phyloP scores from a whole-genome alignment of 1,140 invertebrate species.

The Formica exsecta region DNA sequence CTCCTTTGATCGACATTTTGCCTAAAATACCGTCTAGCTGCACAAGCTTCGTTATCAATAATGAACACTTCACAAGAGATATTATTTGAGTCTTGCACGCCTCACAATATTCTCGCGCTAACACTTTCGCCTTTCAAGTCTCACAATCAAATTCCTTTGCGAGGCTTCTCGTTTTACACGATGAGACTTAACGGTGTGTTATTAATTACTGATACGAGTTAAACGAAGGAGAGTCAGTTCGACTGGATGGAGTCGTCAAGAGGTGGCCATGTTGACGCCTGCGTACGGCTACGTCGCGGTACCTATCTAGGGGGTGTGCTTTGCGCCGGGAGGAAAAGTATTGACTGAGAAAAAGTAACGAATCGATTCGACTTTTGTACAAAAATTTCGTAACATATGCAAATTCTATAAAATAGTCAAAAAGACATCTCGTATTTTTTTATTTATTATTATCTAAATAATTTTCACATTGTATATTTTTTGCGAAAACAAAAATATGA shows the following conservation, averaged over 20 bases:
- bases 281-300: constrained; percentile 75
- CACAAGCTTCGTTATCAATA: constrained; percentile 37
- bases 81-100: constrained; percentile 51
- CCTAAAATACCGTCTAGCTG: neutral
- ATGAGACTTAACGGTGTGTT: constrained; percentile 77
- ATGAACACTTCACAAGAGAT: constrained; percentile 60
- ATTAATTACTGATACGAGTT: constrained; percentile 80
- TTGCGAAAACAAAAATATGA: too few species aligned
- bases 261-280: constrained; percentile 85
- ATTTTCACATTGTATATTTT: too few species aligned
- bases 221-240: constrained; percentile 76
- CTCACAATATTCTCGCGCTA: constrained; percentile 6
- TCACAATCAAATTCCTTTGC: constrained; percentile 59
- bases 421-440: neutral
- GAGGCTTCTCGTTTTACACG: constrained; percentile 59
- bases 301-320: constrained; percentile 76
- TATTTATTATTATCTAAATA: neutral
- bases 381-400: neutral
- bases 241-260: constrained; percentile 76
- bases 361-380: constrained; percentile 39
- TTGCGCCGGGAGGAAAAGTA: constrained; percentile 75
- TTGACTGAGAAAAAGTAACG: constrained; percentile 55
- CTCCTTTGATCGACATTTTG: constrained; percentile 3
- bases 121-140: constrained; percentile 45
- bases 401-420: neutral